These are phyloP conservation scores for Molossus molossus DNA, from an alignment of 2,797 vertebrate genomes.

Conservation along the genomic window DNA sequence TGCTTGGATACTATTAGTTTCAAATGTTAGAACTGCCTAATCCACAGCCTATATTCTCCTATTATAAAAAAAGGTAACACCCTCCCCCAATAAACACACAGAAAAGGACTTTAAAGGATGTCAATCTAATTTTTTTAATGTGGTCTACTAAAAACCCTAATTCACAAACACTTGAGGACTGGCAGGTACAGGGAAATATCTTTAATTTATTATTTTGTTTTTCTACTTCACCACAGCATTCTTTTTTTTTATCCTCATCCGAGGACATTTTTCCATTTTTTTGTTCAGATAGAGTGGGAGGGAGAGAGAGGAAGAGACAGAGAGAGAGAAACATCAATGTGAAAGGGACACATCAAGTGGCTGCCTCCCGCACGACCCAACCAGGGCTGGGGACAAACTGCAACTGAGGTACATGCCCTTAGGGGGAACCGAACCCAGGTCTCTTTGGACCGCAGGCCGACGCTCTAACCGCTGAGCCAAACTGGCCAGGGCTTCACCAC, in stretches of 20 bases:
- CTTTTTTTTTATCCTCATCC: background rate
- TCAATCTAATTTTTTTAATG: background rate
- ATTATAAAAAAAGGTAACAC: slow-evolving; percentile 31
- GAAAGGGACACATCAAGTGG: too few species aligned
- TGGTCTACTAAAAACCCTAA: slow-evolving; percentile 42
- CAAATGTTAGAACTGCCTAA: slow-evolving; percentile 41
- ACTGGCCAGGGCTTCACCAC: background rate
- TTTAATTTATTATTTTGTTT: slow-evolving; percentile 53
- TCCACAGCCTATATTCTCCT: background rate
- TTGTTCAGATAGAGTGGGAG: too few species aligned
- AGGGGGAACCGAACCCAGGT: too few species aligned
- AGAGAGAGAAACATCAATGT: too few species aligned
- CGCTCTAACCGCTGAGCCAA: too few species aligned
- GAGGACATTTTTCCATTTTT: too few species aligned
- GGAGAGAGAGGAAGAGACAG: too few species aligned
- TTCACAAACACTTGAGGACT: background rate
- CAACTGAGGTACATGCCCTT: too few species aligned
- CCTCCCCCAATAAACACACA: background rate
- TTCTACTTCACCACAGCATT: slow-evolving; percentile 10
- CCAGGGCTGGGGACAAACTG: too few species aligned
- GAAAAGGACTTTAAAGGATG: slow-evolving; percentile 47
- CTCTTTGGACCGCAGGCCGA: too few species aligned
- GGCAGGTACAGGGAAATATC: background rate
- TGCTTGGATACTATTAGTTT: slow-evolving; percentile 37
- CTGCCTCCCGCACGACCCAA: too few species aligned